phyloP scores from a whole-genome alignment of 2,888 invertebrate species.

The Drosophila rubida region DNA sequence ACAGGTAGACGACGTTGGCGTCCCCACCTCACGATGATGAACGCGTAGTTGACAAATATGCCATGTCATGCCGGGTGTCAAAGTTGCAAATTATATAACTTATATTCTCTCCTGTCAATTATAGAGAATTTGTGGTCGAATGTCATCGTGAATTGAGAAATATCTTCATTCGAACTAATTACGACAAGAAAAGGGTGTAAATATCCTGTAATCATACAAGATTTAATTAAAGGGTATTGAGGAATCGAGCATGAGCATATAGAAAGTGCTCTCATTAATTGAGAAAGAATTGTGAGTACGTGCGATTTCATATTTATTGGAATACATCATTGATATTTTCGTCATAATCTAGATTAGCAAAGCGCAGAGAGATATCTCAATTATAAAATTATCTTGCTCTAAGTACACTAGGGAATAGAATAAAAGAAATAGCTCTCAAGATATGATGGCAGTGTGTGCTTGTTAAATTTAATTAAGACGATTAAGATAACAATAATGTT shows the following conservation, averaged over 20 bases:
- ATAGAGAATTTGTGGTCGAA: background rate
- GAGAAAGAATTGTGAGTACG: background rate
- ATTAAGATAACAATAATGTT: background rate
- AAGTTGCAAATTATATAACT: background rate
- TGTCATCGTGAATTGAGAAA: background rate
- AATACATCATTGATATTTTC: conserved; percentile 9
- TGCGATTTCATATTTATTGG: background rate
- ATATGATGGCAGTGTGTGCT: background rate
- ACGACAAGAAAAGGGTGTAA: background rate
- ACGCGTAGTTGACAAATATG: conserved; percentile 6
- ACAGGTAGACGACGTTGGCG: conserved; percentile 4
- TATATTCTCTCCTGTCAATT: background rate
- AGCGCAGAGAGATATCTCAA: background rate
- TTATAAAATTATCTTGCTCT: background rate
- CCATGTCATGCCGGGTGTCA: conserved; percentile 18
- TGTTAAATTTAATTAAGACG: background rate
- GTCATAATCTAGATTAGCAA: conserved; percentile 5
- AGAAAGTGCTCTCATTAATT: background rate
- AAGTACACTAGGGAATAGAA: background rate
- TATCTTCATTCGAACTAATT: background rate
- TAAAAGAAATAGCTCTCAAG: background rate
- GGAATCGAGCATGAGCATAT: background rate
- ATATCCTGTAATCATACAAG: background rate
- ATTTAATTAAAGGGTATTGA: background rate
- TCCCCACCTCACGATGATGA: conserved; percentile 1